Conservation (phyloP, 2,113 vertebrate genomes). For the Cyprinodon variegatus region DNA sequence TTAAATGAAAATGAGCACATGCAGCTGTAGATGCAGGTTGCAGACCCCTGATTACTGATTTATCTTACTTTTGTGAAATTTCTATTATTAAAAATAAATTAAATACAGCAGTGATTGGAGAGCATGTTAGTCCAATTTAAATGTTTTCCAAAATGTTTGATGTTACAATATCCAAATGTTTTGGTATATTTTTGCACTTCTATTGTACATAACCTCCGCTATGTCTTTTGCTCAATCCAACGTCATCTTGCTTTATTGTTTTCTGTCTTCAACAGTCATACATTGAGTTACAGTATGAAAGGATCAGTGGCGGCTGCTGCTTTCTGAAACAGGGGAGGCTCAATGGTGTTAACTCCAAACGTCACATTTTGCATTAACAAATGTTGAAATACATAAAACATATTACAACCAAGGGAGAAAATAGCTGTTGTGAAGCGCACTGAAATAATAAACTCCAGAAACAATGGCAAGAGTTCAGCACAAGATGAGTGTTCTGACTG, state of each 20-base stretch:
- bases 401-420: too few species aligned
- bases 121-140: constrained; percentile 39
- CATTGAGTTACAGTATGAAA: constrained; percentile 1
- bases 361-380: too few species aligned
- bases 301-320: not conserved
- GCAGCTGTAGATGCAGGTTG: not conserved
- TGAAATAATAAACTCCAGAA: too few species aligned
- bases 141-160: constrained; percentile 1
- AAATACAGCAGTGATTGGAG: constrained; percentile 42
- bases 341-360: too few species aligned
- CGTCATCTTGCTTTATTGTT: not conserved
- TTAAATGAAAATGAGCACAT: not conserved
- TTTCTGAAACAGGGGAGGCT: too few species aligned
- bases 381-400: too few species aligned
- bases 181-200: constrained; percentile 39
- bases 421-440: too few species aligned
- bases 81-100: constrained; percentile 24
- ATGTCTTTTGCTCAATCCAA: not conserved
- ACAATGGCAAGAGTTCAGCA: too few species aligned
- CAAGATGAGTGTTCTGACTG: too few species aligned
- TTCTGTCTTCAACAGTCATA: not conserved
- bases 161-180: constrained; percentile 11
- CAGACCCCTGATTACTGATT: not conserved
- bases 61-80: not conserved
- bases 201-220: too few species aligned